Conservation (phyloP, 2,113 vertebrate genomes). For the Okapia johnstoni region DNA sequence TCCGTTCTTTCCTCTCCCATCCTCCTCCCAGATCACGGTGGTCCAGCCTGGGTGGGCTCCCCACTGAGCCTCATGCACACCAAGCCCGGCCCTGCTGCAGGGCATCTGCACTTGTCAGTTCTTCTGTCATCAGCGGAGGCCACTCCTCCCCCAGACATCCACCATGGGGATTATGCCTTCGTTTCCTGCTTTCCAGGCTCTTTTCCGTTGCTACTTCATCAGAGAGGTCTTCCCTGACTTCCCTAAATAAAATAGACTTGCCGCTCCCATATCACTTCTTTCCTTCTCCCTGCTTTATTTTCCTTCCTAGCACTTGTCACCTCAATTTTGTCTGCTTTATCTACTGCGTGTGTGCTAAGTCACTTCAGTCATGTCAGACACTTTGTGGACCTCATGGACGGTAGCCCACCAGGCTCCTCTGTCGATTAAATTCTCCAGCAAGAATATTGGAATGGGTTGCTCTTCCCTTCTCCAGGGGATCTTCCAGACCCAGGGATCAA, state of each 20-base stretch:
- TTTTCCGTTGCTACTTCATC: not conserved
- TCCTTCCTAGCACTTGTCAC: not conserved
- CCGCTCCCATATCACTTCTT: rapidly evolving
- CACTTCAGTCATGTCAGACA: not conserved
- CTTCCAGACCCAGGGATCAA: not conserved
- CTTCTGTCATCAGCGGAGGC: not conserved
- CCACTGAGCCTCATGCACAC: rapidly evolving
- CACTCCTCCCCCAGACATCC: not conserved
- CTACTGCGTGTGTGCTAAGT: not conserved
- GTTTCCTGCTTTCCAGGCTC: not conserved
- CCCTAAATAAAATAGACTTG: not conserved
- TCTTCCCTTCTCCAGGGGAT: not conserved
- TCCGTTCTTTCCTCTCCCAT: not conserved
- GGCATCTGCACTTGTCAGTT: not conserved
- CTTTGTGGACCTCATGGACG: not conserved
- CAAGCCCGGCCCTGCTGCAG: not conserved
- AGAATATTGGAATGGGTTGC: not conserved
- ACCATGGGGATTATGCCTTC: too few relatives aligned
- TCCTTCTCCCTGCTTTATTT: not conserved
- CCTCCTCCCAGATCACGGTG: not conserved
- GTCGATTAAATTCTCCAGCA: not conserved
- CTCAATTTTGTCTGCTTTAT: not conserved
- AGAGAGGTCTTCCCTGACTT: not conserved
- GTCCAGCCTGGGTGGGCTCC: rapidly evolving
- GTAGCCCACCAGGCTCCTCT: not conserved